phyloP scores from a whole-genome alignment of 2,888 invertebrate genomes.

The Plagodis dolabraria region DNA sequence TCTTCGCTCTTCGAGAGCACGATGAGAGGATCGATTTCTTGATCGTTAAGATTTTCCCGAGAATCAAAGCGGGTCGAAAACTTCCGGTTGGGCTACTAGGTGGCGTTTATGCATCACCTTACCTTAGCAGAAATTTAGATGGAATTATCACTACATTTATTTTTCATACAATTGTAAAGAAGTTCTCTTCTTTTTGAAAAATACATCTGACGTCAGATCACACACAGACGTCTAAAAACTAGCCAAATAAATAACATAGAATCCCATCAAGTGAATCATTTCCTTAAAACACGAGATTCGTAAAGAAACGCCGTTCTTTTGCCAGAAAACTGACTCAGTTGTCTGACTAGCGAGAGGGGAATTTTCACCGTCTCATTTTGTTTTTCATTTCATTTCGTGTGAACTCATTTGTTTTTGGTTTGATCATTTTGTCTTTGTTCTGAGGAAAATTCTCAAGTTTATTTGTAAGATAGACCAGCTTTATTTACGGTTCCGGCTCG shows the following conservation, averaged over 20 bases:
- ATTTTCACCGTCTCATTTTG: neutral
- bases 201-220: too few species aligned
- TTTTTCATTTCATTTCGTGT: conserved; percentile 1
- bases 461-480: conserved; percentile 1
- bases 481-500: neutral
- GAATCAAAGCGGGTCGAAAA: too few species aligned
- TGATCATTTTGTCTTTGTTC: conserved; percentile 4
- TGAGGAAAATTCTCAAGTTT: conserved; percentile 3
- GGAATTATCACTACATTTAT: too few species aligned
- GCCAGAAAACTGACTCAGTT: conserved; percentile 22
- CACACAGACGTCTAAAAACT: too few species aligned
- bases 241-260: neutral
- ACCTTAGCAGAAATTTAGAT: too few species aligned
- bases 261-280: conserved; percentile 1
- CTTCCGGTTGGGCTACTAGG: too few species aligned
- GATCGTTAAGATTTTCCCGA: too few species aligned
- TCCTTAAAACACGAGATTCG: neutral
- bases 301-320: conserved; percentile 9
- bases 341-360: conserved; percentile 9
- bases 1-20: too few species aligned
- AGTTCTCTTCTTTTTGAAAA: too few species aligned
- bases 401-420: neutral
- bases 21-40: too few species aligned
- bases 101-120: too few species aligned
- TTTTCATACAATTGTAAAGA: too few species aligned